Evolutionary conservation across 2,113 vertebrate genomes (phyloP), one percentile per base, ranked within the genome.

Genomic region (Sceloporus tristichus): DNA sequence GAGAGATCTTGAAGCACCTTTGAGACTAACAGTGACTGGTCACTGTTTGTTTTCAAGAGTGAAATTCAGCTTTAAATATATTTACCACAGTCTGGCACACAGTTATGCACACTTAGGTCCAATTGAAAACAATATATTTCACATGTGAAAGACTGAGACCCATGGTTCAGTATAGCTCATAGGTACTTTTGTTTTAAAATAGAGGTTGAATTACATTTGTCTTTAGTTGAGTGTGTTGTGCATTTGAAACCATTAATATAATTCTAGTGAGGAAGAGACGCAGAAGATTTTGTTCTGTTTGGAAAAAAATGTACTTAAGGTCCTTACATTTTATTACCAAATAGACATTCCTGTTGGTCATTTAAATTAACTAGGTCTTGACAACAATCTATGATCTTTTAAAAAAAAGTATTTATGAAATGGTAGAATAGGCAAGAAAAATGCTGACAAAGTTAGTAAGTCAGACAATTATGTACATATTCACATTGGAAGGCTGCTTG

Each of bases 301-400:
- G 34, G 13, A 14, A 62, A 40, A 88, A 54, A 10, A n/a, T 65
- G 38, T 27, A 77, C 11, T 7, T 84, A 34, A 79, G 1, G 71
- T 13, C 34, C 79, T 92, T 9, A 62, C 19, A 84, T 83, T 79
- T 91, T 88, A 25, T 87, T 88, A 79, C 23, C 14, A 89, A 68
- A 84, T 19, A 27, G 84, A 1, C 2, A 38, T 4, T 77, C 25
- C 34, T 80, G 79, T 70, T 56, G 21, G 14, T 84, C 53, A 82
- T 29, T 86, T 23, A 38, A 70, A 70, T 79, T 8, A 1, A 84
- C 40, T 18, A 2, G 9, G 40, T 1, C 87, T 79, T 10, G 79
- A 62, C 86, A 38, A 53, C 86, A 53, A 8, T 59, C 89, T 73
- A 23, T 78, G 48, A 71, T 68, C 0, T 2, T 87, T 77, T n/a